Percentiles rank a stretch among this genome's conserved stretches.
Evolutionary conservation across 1,140 invertebrate species (phyloP).

Genomic region (Drosophila lini): DNA sequence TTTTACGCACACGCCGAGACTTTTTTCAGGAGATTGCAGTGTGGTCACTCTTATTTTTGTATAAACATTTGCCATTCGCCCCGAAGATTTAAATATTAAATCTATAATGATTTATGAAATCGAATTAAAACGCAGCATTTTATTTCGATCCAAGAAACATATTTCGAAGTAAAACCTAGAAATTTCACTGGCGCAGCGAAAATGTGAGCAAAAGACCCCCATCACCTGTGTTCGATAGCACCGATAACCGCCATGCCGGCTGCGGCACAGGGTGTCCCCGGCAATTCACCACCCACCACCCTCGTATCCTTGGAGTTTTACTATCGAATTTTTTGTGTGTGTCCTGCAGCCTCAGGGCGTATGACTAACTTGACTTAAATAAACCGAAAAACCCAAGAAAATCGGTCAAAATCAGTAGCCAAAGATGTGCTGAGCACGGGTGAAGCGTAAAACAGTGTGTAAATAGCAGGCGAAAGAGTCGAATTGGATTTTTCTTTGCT

Average conservation of each 20-base stretch:
- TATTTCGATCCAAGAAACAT: too few relatives aligned
- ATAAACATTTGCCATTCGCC: too few relatives aligned
- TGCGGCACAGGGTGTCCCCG: conserved; percentile 41
- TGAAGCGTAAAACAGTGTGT: neutral
- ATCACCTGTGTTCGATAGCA: conserved; percentile 33
- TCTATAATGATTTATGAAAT: too few relatives aligned
- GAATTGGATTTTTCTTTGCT: conserved; percentile 11
- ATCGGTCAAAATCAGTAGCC: neutral
- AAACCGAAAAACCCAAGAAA: conserved; percentile 3
- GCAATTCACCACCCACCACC: conserved; percentile 27
- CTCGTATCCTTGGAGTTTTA: conserved; percentile 64
- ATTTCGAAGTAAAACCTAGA: too few relatives aligned
- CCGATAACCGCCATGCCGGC: conserved; percentile 38
- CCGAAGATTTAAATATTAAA: too few relatives aligned
- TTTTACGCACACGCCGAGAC: too few relatives aligned
- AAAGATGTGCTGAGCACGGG: neutral
- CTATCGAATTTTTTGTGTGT: conserved; percentile 65
- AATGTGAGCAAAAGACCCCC: conserved; percentile 1
- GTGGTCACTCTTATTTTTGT: neutral
- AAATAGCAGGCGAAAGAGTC: conserved; percentile 4
- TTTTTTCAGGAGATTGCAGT: neutral
- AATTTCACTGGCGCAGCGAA: neutral
- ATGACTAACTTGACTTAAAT: conserved; percentile 23
- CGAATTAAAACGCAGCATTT: too few relatives aligned
- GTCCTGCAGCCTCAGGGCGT: conserved; percentile 45